Evolutionary conservation across 2,797 vertebrate species (phyloP).

Genomic region (Squalus acanthias): DNA sequence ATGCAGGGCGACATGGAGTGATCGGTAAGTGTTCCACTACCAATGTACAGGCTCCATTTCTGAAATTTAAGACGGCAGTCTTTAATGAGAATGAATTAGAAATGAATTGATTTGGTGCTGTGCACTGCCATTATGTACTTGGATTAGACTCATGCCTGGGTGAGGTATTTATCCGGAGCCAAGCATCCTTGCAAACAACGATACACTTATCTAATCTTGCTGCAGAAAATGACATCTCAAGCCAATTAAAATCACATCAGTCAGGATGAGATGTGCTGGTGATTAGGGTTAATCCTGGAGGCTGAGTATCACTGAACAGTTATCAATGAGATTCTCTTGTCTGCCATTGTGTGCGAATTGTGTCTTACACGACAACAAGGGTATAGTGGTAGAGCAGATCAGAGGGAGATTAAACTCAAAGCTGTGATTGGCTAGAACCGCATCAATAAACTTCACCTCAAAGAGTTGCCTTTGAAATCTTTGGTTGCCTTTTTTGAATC

Average conservation of each 20-base stretch:
- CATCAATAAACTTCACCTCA: neutral
- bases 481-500: neutral
- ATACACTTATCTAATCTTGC: neutral
- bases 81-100: neutral
- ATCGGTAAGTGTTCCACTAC: neutral
- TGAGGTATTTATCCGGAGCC: neutral
- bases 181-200: neutral
- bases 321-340: neutral
- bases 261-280: neutral
- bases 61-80: neutral
- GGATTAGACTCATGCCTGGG: neutral
- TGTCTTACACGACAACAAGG: neutral
- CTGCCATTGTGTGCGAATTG: neutral
- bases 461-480: neutral
- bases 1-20: neutral
- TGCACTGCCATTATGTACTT: neutral
- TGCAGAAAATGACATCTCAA: neutral
- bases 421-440: neutral
- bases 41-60: neutral
- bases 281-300: neutral
- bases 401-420: neutral
- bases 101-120: neutral
- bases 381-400: no score
- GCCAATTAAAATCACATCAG: slow-evolving; percentile 4
- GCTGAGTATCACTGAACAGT: no score